Conservation (phyloP, 2,113 vertebrate genomes). For the Pedionomus torquatus region DNA sequence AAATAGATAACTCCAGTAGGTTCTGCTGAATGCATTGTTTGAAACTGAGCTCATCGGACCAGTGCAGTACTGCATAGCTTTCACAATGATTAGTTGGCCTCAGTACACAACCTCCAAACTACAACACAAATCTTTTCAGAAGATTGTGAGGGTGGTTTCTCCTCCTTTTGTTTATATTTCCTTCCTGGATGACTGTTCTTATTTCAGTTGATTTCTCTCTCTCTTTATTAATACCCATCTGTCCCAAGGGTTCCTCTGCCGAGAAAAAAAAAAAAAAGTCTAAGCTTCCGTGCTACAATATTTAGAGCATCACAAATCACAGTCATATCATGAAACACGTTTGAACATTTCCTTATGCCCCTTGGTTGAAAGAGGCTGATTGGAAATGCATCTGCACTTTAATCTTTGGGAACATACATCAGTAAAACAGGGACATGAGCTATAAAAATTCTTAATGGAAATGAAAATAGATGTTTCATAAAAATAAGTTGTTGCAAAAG, state of each 20-base stretch:
- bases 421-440: not conserved
- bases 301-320: slow-evolving; percentile 13
- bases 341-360: not conserved
- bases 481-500: not conserved
- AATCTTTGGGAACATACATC: not conserved
- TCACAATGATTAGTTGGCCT: not conserved
- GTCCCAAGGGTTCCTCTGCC: not conserved
- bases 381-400: not conserved
- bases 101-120: not conserved
- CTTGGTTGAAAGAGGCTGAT: not conserved
- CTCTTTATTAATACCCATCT: not conserved
- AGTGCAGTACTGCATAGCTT: not conserved
- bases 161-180: not conserved
- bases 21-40: not conserved
- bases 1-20: not conserved
- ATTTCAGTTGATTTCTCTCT: not conserved
- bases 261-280: not conserved
- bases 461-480: not conserved
- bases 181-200: not conserved
- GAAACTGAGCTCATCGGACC: not conserved
- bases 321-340: not conserved
- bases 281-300: not conserved
- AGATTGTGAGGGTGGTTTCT: fast-evolving
- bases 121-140: not conserved
- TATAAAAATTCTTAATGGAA: not conserved